A percentile compares a stretch with the other conserved stretches of the same genome.
phyloP scores from a whole-genome alignment of 1,140 invertebrate species.

The Drosophila obscura region DNA sequence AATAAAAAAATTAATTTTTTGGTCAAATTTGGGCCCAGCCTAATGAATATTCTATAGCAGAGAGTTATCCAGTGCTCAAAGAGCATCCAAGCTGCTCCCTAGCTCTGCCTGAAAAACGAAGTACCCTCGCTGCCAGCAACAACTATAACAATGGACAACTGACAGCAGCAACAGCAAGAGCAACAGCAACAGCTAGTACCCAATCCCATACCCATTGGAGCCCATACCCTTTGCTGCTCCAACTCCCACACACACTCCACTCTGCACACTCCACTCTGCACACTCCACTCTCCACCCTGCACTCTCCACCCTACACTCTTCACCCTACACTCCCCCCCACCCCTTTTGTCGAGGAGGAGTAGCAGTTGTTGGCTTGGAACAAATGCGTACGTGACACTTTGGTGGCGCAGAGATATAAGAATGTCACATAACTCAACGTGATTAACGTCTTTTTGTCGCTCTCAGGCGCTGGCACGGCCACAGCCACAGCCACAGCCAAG shows the following conservation, averaged over 20 bases:
- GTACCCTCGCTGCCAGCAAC: constrained; percentile 38
- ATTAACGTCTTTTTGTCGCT: constrained; percentile 77
- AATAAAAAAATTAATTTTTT: too few species aligned
- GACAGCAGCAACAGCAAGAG: constrained; percentile 45
- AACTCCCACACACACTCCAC: constrained; percentile 9
- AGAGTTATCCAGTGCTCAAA: too few species aligned
- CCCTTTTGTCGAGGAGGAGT: background rate
- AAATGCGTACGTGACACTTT: constrained; percentile 82
- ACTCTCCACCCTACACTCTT: too few species aligned
- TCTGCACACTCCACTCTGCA: too few species aligned
- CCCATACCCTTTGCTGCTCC: background rate
- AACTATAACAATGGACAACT: constrained; percentile 47
- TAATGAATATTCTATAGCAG: too few species aligned
- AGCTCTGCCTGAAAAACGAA: background rate
- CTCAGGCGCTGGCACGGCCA: constrained; percentile 19
- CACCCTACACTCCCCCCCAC: too few species aligned
- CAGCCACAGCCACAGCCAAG: too few species aligned
- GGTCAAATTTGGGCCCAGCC: too few species aligned
- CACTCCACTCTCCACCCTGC: too few species aligned
- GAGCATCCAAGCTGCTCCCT: too few species aligned
- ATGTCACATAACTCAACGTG: constrained; percentile 80
- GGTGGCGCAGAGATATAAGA: constrained; percentile 80
- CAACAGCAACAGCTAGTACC: constrained; percentile 8
- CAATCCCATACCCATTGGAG: constrained; percentile 3
- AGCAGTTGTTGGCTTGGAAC: constrained; percentile 58